These are phyloP conservation scores for Liolophura sinensis DNA, from an alignment of 1,140 invertebrate species.

Conservation along the genomic window DNA sequence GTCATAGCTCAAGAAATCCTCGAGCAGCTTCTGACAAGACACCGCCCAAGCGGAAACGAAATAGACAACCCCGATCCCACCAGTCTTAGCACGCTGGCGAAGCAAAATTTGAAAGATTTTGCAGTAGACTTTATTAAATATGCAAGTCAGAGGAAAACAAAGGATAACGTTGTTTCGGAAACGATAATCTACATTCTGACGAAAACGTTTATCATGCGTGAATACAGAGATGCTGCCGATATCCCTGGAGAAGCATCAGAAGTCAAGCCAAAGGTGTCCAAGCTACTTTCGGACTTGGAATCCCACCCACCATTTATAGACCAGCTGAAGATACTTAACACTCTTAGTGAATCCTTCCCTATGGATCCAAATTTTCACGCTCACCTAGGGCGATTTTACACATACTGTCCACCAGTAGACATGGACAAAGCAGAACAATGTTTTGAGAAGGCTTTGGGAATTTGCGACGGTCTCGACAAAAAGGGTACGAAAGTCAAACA, in stretches of 20 bases:
- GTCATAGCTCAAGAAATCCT: constrained; percentile 37
- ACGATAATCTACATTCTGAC: constrained; percentile 23
- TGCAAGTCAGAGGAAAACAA: constrained; percentile 14
- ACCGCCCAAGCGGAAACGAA: constrained; percentile 4
- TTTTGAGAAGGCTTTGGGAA: constrained; percentile 18
- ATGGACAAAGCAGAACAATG: constrained; percentile 22
- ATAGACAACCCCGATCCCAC: background rate
- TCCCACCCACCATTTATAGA: constrained; percentile 22
- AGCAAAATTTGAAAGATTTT: constrained; percentile 15
- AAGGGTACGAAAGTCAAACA: constrained; percentile 13
- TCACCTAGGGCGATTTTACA: constrained; percentile 25
- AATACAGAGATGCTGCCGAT: constrained; percentile 22
- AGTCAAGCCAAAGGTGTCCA: constrained; percentile 20
- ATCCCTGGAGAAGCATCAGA: constrained; percentile 15
- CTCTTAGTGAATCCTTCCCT: constrained; percentile 23
- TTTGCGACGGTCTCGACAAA: constrained; percentile 14
- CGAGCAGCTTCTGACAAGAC: constrained; percentile 24
- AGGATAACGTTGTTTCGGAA: constrained; percentile 8
- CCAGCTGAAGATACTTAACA: constrained; percentile 19
- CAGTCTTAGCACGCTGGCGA: constrained; percentile 9
- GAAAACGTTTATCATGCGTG: constrained; percentile 28
- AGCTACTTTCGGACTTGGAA: constrained; percentile 23
- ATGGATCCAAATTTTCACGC: constrained; percentile 26
- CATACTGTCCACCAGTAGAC: constrained; percentile 26
- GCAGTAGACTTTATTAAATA: constrained; percentile 27